Base-by-base conservation (phyloP, 2,113 vertebrate genomes). In the Hippocampus mohnikei region DNA sequence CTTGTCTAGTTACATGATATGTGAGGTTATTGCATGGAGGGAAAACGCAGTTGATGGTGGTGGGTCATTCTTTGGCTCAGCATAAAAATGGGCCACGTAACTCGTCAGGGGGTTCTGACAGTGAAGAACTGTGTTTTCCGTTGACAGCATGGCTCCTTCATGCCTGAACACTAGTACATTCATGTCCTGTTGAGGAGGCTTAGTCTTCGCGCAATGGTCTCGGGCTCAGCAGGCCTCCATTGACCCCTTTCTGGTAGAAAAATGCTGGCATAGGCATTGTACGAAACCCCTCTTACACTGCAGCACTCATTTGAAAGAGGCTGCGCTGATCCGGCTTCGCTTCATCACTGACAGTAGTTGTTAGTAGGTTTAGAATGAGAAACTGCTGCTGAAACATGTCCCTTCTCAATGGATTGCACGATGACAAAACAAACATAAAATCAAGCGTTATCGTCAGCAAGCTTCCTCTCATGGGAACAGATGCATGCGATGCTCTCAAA, bases 31-130 rank as follows among this genome's bases (percentile, higher is more conserved):
- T 81, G 78, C 83, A 80, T 81, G 83, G 70, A 74, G 71, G 77
- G 71, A 81, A 78, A 87, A 87, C 52, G 71, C 7, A 74, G 71
- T 53, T 79, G 84, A 84, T 85, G 78, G 75, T 74, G 75, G 40
- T 60, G 73, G 79, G 74, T 87, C 87, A 70, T 85, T 91, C 87
- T 91, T 91, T 91, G 90, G 90, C 88, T 87, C 88, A 87, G 84
- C 79, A 73, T 71, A 83, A 70, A 70, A 80, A 83, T 10, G 74
- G 82, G 84, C 81, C 84, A 81, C 77, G 69, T 61, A 71, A 83
- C 83, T 84, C 79, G 73, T 83, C 3, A 1, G 9, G 21, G 21
- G 80, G 68, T 84, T 81, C 72, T 70, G 74, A 79, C 78, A 72
- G 64, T 15, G 27, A 60, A 83, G 70, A 70, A 67, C 58, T 61